phyloP scores from a whole-genome alignment of 2,113 vertebrate species.

The Archilochus colubris region DNA sequence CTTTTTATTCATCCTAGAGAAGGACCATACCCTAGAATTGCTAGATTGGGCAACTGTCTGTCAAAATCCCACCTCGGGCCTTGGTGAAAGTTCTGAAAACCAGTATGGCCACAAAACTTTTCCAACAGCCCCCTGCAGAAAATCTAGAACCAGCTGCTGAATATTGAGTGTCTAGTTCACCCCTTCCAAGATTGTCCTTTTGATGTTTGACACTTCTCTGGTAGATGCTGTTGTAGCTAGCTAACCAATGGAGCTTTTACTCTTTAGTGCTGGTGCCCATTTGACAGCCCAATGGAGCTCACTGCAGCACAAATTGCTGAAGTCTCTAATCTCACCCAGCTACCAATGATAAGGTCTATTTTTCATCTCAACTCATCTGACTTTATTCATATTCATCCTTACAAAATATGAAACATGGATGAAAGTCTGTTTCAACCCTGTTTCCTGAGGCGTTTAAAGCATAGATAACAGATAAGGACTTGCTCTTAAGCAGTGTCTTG shows the following conservation, averaged over 20 bases:
- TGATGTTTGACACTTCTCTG: background rate
- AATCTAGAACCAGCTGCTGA: background rate
- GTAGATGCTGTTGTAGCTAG: background rate
- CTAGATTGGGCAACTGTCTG: background rate
- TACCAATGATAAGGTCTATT: background rate
- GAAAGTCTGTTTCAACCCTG: background rate
- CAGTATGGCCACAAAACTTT: background rate
- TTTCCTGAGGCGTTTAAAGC: background rate
- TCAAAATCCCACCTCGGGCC: background rate
- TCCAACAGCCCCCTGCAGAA: background rate
- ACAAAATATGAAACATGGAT: background rate
- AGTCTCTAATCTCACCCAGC: background rate
- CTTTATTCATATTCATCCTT: background rate
- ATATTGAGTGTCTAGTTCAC: background rate
- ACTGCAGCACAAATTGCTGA: fast-evolving
- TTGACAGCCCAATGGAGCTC: background rate
- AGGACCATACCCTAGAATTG: background rate
- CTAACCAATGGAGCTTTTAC: background rate
- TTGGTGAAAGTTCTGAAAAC: background rate
- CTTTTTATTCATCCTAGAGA: background rate
- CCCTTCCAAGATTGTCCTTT: background rate
- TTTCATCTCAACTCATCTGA: background rate
- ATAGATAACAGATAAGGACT: background rate
- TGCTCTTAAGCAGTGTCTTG: background rate
- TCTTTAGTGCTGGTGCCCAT: background rate